Percentiles rank a stretch among this genome's conserved stretches.
These are phyloP conservation scores for Huso huso DNA, from an alignment of 2,797 vertebrate genomes.

Conservation along the genomic window DNA sequence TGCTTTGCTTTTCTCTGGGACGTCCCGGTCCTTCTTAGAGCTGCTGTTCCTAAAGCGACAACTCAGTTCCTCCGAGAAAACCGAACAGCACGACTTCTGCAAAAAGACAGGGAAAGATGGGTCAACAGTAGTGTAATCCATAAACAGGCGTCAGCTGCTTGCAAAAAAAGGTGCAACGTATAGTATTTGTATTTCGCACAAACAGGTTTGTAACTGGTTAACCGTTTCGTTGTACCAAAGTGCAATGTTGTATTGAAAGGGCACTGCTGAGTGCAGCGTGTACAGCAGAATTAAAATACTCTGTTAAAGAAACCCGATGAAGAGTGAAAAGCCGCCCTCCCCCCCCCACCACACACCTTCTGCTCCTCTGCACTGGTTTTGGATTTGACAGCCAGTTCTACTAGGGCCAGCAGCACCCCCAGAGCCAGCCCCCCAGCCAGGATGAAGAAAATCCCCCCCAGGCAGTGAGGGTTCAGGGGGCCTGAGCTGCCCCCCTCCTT, in stretches of 20 bases:
- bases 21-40: conserved; percentile 43
- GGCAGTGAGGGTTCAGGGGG: conserved; percentile 50
- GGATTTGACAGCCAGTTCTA: conserved; percentile 67
- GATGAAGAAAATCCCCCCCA: conserved; percentile 71
- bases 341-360: conserved; percentile 56
- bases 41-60: conserved; percentile 53
- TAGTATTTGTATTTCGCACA: not conserved
- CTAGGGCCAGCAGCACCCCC: conserved; percentile 60
- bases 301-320: too few species aligned
- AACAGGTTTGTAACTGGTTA: too few species aligned
- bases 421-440: conserved; percentile 64
- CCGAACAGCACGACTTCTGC: conserved; percentile 77
- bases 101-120: conserved; percentile 8
- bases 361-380: conserved; percentile 56
- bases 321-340: not conserved
- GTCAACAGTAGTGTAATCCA: not conserved
- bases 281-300: too few species aligned
- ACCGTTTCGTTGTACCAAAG: too few species aligned
- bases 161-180: not conserved
- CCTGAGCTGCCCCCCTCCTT: conserved; percentile 25
- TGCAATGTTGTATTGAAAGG: too few species aligned
- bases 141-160: conserved; percentile 5
- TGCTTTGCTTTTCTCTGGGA: conserved; percentile 61
- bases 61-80: conserved; percentile 68
- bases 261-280: too few species aligned